Base-by-base conservation (phyloP, 1,140 invertebrate species). In the Temnothorax nylanderi region DNA sequence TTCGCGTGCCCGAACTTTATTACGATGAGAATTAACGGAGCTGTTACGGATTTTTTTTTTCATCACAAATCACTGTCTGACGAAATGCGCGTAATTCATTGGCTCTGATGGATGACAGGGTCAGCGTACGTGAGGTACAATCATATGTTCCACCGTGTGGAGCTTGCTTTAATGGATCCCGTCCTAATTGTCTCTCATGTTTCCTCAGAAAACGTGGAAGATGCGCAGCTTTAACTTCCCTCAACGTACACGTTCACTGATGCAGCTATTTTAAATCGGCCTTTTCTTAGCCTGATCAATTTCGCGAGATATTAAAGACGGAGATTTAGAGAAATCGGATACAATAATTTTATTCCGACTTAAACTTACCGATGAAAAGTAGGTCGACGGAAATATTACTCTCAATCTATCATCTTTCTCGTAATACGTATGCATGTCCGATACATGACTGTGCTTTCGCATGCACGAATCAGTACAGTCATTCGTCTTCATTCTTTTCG, bases 341-440 rank as follows among this genome's bases (percentile, higher is more conserved):
- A 10, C 6, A 82, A 34, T 37, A 74, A 34, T 54, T 74, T 58
- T 56, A 60, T 56, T 54, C 10, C 37, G 58, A 18, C 67, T 21
- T 56, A 54, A 62, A 75, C 18, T 74, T 74, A 11, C n/a, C 0
- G 21, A 60, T 37, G 41, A 47, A n/a, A 54, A 78, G 18, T 54
- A 62, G 44, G 41, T 85, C 72, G 49, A 34, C n/a, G 8, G 18
- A 76, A 74, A 56, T 76, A 89, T 89, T 86, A 86, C 49, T 89
- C 75, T 89, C 85, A 72, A 89, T 89, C 56, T 86, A 80, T 86
- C 81, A 86, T 80, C 71, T 80, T 67, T 81, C 10, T 71, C 60
- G 3, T 44, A 77, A 85, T 78, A 41, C 47, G 26, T 26, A 26
- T 49, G 44, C 21, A 71, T 32, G 51, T 13, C 34, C 21, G 74